Percentiles rank a stretch among this genome's conserved stretches.
These are phyloP conservation scores for Athalia circularis DNA, from an alignment of 2,888 invertebrate species.

Conservation along the genomic window DNA sequence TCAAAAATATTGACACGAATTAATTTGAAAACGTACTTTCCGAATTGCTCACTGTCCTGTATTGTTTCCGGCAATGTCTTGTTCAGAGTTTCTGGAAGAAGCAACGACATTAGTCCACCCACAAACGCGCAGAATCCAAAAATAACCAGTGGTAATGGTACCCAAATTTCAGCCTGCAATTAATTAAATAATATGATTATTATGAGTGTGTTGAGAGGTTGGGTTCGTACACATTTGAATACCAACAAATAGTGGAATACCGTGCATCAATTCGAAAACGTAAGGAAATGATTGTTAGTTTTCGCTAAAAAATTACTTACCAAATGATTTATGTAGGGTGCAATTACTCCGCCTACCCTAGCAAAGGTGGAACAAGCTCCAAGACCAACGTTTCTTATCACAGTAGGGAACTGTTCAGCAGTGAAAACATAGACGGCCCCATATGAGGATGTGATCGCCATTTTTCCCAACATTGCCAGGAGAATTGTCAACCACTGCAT, in stretches of 20 bases:
- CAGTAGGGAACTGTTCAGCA: slow-evolving; percentile 85
- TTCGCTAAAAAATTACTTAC: slow-evolving; percentile 69
- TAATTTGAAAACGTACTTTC: slow-evolving; percentile 74
- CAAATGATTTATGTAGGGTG: slow-evolving; percentile 78
- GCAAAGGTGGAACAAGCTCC: slow-evolving; percentile 81
- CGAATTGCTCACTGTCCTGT: slow-evolving; percentile 80
- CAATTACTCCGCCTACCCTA: slow-evolving; percentile 79
- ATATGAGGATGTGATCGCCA: slow-evolving; percentile 84
- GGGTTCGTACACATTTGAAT: neutral
- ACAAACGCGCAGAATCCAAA: slow-evolving; percentile 78
- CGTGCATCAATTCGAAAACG: neutral
- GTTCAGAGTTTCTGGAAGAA: slow-evolving; percentile 82
- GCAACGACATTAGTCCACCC: slow-evolving; percentile 77
- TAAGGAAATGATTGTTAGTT: neutral
- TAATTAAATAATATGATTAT: neutral
- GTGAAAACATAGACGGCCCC: slow-evolving; percentile 85
- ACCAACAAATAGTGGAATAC: neutral
- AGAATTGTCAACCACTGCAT: slow-evolving; percentile 77
- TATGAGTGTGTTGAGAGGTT: no score
- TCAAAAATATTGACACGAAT: neutral
- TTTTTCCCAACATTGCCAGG: slow-evolving; percentile 83
- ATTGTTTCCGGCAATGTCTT: slow-evolving; percentile 81
- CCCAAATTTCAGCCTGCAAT: slow-evolving; percentile 77
- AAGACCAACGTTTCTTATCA: slow-evolving; percentile 80
- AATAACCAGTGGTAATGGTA: slow-evolving; percentile 78